A percentile compares a stretch with the other conserved stretches of the same genome.
phyloP scores from a whole-genome alignment of 2,113 vertebrate genomes.

The Cephalopholis sonnerati region DNA sequence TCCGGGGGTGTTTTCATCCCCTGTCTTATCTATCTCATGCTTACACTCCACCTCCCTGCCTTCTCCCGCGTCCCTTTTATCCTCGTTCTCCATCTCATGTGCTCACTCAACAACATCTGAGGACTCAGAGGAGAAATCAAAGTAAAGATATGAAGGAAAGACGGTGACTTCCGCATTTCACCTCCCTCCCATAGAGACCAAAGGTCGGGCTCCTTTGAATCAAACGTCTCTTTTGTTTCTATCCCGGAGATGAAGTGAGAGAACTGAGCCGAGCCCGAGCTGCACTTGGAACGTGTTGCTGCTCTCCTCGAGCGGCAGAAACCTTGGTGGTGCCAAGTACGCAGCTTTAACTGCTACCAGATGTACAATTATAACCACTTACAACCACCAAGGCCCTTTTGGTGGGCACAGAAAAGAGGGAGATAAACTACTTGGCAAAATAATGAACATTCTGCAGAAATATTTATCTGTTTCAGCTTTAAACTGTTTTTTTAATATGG shows the following conservation, averaged over 20 bases:
- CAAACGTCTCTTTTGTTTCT: conserved; percentile 57
- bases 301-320: conserved; percentile 46
- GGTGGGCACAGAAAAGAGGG: conserved; percentile 46
- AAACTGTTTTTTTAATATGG: conserved; percentile 46
- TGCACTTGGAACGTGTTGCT: conserved; percentile 42
- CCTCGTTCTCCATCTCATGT: conserved; percentile 13
- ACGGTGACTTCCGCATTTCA: neutral
- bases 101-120: conserved; percentile 13
- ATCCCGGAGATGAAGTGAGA: conserved; percentile 39
- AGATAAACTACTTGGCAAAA: conserved; percentile 56
- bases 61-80: neutral
- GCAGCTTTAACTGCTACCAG: conserved; percentile 76
- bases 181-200: conserved; percentile 26
- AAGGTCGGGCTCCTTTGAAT: conserved; percentile 32
- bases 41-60: conserved; percentile 10
- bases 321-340: conserved; percentile 54
- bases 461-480: conserved; percentile 62
- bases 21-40: neutral
- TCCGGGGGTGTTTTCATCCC: conserved; percentile 15
- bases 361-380: conserved; percentile 73
- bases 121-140: conserved; percentile 19
- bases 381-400: conserved; percentile 61
- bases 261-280: conserved; percentile 10
- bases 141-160: conserved; percentile 10
- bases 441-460: conserved; percentile 63